Conservation (phyloP, 1,140 invertebrate species). For the Cephus cinctus region DNA sequence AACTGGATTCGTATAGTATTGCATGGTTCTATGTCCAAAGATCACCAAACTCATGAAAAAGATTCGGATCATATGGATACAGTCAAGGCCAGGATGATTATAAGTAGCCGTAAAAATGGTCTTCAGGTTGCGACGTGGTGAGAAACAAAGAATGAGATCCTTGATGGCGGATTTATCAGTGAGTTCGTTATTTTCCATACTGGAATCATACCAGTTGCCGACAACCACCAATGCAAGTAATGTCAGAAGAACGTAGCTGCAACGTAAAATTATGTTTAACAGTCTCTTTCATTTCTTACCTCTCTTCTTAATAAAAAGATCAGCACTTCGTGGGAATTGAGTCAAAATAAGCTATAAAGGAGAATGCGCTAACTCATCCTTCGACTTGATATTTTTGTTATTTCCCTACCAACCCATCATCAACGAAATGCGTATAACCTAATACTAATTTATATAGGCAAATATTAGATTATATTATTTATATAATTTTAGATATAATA, state of each 20-base stretch:
- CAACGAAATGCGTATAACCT: background rate
- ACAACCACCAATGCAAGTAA: slow-evolving; percentile 23
- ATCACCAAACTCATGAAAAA: slow-evolving; percentile 24
- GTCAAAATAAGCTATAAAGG: too few species aligned
- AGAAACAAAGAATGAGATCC: slow-evolving; percentile 41
- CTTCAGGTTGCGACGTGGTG: slow-evolving; percentile 31
- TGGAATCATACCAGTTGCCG: slow-evolving; percentile 31
- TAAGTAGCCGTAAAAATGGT: slow-evolving; percentile 23
- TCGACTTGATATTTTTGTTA: too few species aligned
- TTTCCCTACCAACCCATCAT: background rate
- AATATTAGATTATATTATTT: too few species aligned
- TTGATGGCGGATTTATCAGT: background rate
- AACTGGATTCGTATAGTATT: slow-evolving; percentile 23
- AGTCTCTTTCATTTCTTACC: too few species aligned
- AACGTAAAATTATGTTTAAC: slow-evolving; percentile 15
- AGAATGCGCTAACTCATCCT: too few species aligned
- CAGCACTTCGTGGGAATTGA: too few species aligned
- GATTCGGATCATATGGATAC: slow-evolving; percentile 28
- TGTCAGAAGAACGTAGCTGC: slow-evolving; percentile 16
- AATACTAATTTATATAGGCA: background rate
- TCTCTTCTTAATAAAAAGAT: too few species aligned
- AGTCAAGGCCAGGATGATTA: slow-evolving; percentile 29
- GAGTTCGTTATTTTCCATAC: slow-evolving; percentile 11
- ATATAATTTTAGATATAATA: background rate
- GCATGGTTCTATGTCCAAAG: slow-evolving; percentile 30